Evolutionary conservation across 2,888 invertebrate genomes (phyloP).

Genomic region (Unio delphinus): DNA sequence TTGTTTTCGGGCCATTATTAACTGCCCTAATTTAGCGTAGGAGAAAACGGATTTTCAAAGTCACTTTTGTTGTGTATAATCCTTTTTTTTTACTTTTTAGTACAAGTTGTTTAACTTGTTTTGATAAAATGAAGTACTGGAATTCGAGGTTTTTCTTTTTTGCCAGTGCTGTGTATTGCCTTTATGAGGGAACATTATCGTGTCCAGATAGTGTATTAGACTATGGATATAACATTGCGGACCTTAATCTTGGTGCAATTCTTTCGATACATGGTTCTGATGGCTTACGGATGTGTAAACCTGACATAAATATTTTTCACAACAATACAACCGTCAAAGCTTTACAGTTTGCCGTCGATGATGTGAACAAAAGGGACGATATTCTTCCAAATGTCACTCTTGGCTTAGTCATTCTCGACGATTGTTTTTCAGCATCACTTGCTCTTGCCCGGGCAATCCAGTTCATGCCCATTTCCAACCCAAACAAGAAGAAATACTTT

Average conservation of each 20-base stretch:
- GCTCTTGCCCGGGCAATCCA: conserved; percentile 47
- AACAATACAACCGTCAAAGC: conserved; percentile 42
- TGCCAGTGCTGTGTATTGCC: too few species aligned
- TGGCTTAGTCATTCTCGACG: conserved; percentile 47
- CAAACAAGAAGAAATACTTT: background rate
- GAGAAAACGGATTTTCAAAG: too few species aligned
- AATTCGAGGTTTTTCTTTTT: too few species aligned
- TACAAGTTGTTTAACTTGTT: too few species aligned
- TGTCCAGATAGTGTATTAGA: too few species aligned
- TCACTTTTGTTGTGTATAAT: too few species aligned
- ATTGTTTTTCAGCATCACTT: conserved; percentile 40
- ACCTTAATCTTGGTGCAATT: conserved; percentile 51
- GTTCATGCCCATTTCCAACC: conserved; percentile 41
- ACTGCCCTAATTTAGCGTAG: too few species aligned
- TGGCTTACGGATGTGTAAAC: conserved; percentile 25
- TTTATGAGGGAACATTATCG: too few species aligned
- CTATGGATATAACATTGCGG: background rate
- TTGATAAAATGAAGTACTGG: too few species aligned
- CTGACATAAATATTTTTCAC: conserved; percentile 18
- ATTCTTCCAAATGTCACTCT: conserved; percentile 41
- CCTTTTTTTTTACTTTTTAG: too few species aligned
- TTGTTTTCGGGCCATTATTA: too few species aligned
- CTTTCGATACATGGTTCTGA: conserved; percentile 41
- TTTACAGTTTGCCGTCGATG: conserved; percentile 40
- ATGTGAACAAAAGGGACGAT: conserved; percentile 37